These are phyloP conservation scores for Zaprionus vittiger DNA, from an alignment of 1,140 invertebrate species.

Conservation along the genomic window DNA sequence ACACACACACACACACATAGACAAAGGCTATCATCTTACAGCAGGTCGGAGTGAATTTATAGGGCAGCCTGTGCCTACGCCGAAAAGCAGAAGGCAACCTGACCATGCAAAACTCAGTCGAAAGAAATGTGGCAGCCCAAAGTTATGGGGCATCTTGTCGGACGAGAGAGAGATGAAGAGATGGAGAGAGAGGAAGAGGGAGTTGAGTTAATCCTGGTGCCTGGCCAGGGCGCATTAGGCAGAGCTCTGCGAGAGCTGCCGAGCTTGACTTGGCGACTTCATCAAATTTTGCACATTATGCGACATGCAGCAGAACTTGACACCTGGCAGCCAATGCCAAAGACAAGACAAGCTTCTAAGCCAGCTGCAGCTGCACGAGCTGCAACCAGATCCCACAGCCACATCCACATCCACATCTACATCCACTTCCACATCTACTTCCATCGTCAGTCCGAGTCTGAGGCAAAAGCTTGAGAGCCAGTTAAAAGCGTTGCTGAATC, in stretches of 20 bases:
- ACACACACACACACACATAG: neutral
- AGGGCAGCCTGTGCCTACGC: constrained; percentile 54
- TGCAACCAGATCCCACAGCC: constrained; percentile 29
- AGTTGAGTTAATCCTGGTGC: constrained; percentile 51
- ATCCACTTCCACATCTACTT: too few relatives aligned
- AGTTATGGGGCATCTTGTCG: constrained; percentile 59
- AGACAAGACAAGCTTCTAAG: constrained; percentile 52
- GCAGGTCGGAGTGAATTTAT: constrained; percentile 51
- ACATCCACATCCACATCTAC: too few relatives aligned
- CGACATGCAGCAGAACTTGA: constrained; percentile 73
- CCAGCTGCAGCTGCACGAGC: constrained; percentile 35
- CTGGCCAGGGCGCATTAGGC: constrained; percentile 44
- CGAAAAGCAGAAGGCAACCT: constrained; percentile 37
- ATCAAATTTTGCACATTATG: constrained; percentile 81
- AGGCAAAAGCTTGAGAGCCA: constrained; percentile 65
- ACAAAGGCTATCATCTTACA: constrained; percentile 39
- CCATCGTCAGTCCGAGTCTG: neutral
- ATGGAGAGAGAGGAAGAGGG: constrained; percentile 4
- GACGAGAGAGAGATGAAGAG: constrained; percentile 13
- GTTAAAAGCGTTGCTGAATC: constrained; percentile 82
- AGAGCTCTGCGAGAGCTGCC: constrained; percentile 6
- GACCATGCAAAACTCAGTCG: constrained; percentile 21
- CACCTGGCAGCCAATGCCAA: constrained; percentile 62
- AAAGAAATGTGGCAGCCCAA: constrained; percentile 57
- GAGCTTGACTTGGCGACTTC: constrained; percentile 55